phyloP scores from a whole-genome alignment of 2,797 vertebrate species.

The Meda fulgida region DNA sequence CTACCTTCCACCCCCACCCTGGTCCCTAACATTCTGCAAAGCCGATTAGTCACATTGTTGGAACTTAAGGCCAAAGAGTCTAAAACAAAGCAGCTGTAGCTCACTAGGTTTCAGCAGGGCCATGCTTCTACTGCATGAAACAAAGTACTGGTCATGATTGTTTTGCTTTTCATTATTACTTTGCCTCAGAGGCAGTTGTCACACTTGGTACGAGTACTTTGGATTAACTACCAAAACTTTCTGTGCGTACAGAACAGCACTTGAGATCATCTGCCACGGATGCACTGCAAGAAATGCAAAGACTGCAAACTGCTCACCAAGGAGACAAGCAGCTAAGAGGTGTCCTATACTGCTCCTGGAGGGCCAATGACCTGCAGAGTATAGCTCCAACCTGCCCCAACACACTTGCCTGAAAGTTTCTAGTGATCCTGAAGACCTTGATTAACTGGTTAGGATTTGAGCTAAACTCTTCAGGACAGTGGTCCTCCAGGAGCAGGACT shows the following conservation, averaged over 20 bases:
- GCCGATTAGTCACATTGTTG: slow-evolving; percentile 31
- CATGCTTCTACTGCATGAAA: neutral
- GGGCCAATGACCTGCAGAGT: neutral
- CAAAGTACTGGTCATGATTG: neutral
- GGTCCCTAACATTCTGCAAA: slow-evolving; percentile 33
- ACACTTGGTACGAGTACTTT: neutral
- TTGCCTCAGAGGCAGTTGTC: neutral
- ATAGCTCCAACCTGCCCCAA: neutral
- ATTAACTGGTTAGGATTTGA: neutral
- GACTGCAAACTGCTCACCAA: neutral
- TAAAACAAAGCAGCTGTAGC: slow-evolving; percentile 20
- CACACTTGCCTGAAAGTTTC: neutral
- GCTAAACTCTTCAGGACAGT: neutral
- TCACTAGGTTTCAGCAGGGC: slow-evolving; percentile 9
- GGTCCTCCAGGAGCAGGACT: neutral
- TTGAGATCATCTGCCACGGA: neutral
- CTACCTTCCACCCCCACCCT: slow-evolving; percentile 48
- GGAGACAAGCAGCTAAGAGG: neutral
- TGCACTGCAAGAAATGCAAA: slow-evolving; percentile 4
- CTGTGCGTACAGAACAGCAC: neutral
- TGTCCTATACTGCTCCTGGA: neutral
- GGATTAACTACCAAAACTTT: neutral
- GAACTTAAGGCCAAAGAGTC: slow-evolving; percentile 18
- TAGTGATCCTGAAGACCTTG: neutral
- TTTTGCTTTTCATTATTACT: slow-evolving; percentile 10